Base-by-base conservation (phyloP, 2,888 invertebrate species). In the Lysandra bellargus region DNA sequence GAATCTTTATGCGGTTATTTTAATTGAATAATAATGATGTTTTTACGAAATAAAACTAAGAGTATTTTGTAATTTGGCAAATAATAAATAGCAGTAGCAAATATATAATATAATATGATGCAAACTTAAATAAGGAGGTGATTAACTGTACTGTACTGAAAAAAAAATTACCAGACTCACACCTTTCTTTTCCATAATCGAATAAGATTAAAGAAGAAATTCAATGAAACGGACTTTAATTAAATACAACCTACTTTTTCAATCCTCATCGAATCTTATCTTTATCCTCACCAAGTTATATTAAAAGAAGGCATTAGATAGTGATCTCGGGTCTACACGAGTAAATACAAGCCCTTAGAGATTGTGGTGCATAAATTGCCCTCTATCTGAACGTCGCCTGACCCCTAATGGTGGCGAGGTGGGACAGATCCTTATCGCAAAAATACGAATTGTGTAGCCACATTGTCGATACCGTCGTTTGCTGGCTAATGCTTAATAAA, bases 281-380 rank as follows among this genome's bases (percentile, higher is more conserved):
- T 69, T 33, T 69, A 33, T 69, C 17, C 33, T 69, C 33, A 5
- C 14, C 14, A 69, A 69, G 69, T 64, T 64, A 64, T 69, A 69
- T 37, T 69, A 37, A 69, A 69, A 69, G 33, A 69, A 69, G 4
- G 33, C 33, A 69, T 69, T 14, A 69, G 69, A 91, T 91, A 91
- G 89, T 83, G 83, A 91, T 91, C 90, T 87, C 76, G 82, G 83
- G 3, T 30, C 69, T 69, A 69, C 85, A 88, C 88, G 87, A 89
- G 88, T 91, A 90, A 91, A 90, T 89, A 91, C 87, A 87, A 85
- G 86, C 84, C 87, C 81, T 82, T 90, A 88, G 89, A 91, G 90
- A 91, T 88, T 91, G 89, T 90, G 91, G 89, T 92, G 91, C 90
- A 92, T 92, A 92, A 93, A 92, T 93, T 91, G 91, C 86, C 87